Base-by-base conservation (phyloP, 2,113 vertebrate genomes). In the Sinocyclocheilus anophthalmus region DNA sequence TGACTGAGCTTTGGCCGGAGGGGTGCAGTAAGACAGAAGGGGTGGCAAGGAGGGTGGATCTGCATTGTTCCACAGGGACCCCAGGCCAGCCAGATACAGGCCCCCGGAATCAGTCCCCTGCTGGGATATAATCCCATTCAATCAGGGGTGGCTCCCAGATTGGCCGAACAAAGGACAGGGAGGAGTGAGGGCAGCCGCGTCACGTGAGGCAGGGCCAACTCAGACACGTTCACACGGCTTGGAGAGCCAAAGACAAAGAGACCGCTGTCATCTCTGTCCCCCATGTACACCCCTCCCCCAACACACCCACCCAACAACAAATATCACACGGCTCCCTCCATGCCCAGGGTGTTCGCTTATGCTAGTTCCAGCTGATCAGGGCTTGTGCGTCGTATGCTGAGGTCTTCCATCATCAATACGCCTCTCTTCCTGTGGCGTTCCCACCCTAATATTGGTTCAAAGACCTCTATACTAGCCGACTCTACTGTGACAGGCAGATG, bases 91-190 rank as follows among this genome's bases (percentile, higher is more conserved):
- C 78, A 75, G 77, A 88, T 84, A 85, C 86, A 87, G 86, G 78
- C 90, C 89, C 78, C 86, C 79, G 81, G 87, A 91, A 92, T 90
- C 85, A 89, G 88, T 88, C 87, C 87, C 89, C 88, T 65, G 37
- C 83, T 73, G 76, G 82, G 87, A 87, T 83, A 85, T 90, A 92
- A 92, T 90, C 89, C 89, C 89, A 90, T 92, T 91, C 90, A 91
- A 91, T 90, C 91, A 91, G 88, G 88, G 88, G 81, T 75, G 87
- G 86, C 78, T 90, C 88, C 89, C 90, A 90, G 90, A 89, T 90
- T 90, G 90, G 50, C 80, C 45, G 70, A 89, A 92, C 90, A 92
- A 91, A 92, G 85, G 85, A 72, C 33, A 24, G 75, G 88, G 79
- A 82, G 75, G 84, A 30, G 83, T 79, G 87, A 76, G 84, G 48